Evolutionary conservation across 2,888 invertebrate genomes (phyloP), one percentile per base, ranked within the genome.

Genomic region (Plagiodera versicolora): DNA sequence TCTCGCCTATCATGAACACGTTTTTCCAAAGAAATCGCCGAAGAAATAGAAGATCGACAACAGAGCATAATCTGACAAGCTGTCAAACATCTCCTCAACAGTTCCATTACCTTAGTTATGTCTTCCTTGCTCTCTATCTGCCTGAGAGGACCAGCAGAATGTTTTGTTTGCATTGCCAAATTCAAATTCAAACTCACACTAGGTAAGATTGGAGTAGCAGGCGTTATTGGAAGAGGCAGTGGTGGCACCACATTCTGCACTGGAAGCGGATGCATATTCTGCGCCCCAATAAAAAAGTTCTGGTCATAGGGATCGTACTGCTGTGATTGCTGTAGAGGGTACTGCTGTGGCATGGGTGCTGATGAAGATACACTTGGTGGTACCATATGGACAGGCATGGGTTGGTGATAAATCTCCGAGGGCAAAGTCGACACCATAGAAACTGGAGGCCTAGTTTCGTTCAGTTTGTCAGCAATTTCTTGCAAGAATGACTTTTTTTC

Each of bases 401-500:
- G 60, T 49, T 61, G 61, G 30, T 56, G 45, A 24, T 54, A 49
- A 6, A 53, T 18, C 44, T 39, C 56, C 1, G 47, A 17, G 17
- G 51, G 16, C 19, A 6, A 17, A 14, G 55, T 20, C 51, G 45
- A 46, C 44, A 28, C 48, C 30, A 18, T 58, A 32, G 14, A 19
- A 20, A 9, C 39, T 9, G 45, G n/a, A 44, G 47, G 54, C 28
- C 59, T 56, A 6, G 65, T 64, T 60, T 71, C 72, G 18, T 73
- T 74, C 28, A 79, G 65, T 64, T 79, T 79, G 18, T 73, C 73
- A 11, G 75, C 74, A 28, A 80, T 67, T 67, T 80, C 80, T 58
- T 80, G 77, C 54, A 80, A 61, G 64, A 80, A 80, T 2, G 76
- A 73, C 60, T 71, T 71, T 60, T 72, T 74, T 56, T 71, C 71